These are phyloP conservation scores for Nineta flava DNA, from an alignment of 2,888 invertebrate genomes.

Conservation along the genomic window DNA sequence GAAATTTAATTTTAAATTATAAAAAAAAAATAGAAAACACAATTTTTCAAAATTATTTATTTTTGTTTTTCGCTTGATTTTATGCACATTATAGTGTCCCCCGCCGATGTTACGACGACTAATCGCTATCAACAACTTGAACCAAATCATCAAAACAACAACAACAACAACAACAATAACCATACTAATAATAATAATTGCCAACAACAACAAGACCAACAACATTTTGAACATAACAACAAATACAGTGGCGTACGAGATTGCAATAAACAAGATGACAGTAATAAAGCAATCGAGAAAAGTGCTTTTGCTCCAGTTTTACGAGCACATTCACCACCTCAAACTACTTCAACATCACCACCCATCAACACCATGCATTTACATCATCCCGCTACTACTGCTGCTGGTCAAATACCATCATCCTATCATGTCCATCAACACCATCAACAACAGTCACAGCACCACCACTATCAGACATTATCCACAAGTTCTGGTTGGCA, in stretches of 20 bases:
- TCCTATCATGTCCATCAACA: constrained; percentile 32
- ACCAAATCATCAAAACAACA: not conserved
- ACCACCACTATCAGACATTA: not conserved
- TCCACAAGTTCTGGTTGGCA: constrained; percentile 36
- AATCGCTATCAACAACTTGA: not conserved
- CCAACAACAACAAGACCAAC: not conserved
- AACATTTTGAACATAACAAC: not conserved
- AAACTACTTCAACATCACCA: constrained; percentile 28
- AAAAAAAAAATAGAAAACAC: no score
- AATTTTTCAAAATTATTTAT: constrained; percentile 14
- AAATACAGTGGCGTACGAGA: not conserved
- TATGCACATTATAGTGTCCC: constrained; percentile 3
- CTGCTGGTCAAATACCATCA: constrained; percentile 40
- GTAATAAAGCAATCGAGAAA: constrained; percentile 20
- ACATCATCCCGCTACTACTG: constrained; percentile 26
- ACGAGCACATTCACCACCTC: constrained; percentile 29
- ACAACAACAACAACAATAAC: no score
- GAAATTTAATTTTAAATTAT: no score
- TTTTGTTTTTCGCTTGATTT: constrained; percentile 20
- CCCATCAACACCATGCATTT: constrained; percentile 29
- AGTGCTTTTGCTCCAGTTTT: constrained; percentile 42
- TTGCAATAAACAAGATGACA: not conserved
- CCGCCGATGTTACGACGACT: constrained; percentile 11
- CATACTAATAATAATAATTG: no score
- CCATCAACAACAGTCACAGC: constrained; percentile 16